A percentile compares a stretch with the other conserved stretches of the same genome.
These are phyloP conservation scores for Odiellus spinosus DNA, from an alignment of 2,888 invertebrate genomes.

Conservation along the genomic window DNA sequence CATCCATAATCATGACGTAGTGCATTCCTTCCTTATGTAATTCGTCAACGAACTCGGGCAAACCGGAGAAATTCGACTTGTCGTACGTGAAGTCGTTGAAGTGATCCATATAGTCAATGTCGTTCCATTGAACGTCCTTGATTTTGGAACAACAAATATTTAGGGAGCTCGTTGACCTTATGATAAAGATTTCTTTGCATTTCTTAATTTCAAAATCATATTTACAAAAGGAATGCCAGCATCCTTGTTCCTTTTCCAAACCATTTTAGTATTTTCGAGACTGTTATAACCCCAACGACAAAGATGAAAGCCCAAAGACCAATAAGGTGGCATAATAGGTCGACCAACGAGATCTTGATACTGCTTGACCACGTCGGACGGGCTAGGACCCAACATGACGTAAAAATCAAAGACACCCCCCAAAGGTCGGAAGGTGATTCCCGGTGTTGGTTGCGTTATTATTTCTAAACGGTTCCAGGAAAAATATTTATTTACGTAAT, in stretches of 20 bases:
- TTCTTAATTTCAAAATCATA: not conserved
- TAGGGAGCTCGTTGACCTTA: too few species aligned
- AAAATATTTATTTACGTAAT: too few species aligned
- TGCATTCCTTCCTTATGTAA: conserved; percentile 30
- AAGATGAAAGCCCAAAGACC: conserved; percentile 35
- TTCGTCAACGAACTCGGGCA: conserved; percentile 20
- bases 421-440: conserved; percentile 60
- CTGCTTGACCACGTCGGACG: conserved; percentile 32
- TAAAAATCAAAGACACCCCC: conserved; percentile 69
- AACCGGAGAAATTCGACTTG: conserved; percentile 15
- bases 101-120: conserved; percentile 30
- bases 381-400: conserved; percentile 57
- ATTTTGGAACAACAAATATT: too few species aligned
- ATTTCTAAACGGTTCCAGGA: conserved; percentile 41
- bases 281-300: conserved; percentile 47
- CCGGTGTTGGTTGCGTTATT: conserved; percentile 59
- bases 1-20: conserved; percentile 53
- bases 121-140: conserved; percentile 23
- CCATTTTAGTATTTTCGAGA: conserved; percentile 44
- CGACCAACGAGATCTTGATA: conserved; percentile 37
- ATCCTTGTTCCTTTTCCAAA: conserved; percentile 49
- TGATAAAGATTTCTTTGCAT: too few species aligned
- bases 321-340: conserved; percentile 28
- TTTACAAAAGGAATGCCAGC: conserved; percentile 59
- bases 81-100: conserved; percentile 28